Evolutionary conservation across 2,888 invertebrate species (phyloP), one percentile per base, ranked within the genome.

Genomic region (Suillia variegata): DNA sequence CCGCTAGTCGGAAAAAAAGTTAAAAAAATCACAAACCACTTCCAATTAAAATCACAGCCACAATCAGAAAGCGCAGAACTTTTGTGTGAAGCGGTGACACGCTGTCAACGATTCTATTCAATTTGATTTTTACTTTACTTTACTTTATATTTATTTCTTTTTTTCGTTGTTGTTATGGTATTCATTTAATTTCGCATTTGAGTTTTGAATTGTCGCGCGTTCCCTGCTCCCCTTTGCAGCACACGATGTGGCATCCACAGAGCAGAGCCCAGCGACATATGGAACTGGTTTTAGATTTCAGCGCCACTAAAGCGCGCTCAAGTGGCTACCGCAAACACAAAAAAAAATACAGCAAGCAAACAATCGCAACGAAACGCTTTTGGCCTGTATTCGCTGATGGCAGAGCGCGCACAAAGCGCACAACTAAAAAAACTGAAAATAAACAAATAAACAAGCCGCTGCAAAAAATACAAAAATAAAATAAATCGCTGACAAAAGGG

Each of bases 41-140:
- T 45, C 45, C 4, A 38, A 20, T 45, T 45, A 5, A 8, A 18
- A 45, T 18, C 17, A n/a, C n/a, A n/a, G n/a, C n/a, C n/a, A n/a
- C n/a, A n/a, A n/a, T n/a, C n/a, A n/a, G n/a, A n/a, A n/a, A n/a
- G n/a, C 62, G 64, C 62, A 65, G 64, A 67, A 58, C 62, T 67
- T 64, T 65, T 67, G 66, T 67, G 66, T 67, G 66, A 67, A 65
- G 54, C 61, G 54, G 63, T 64, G 64, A 64, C 66, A 67, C 66
- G 66, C 61, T 67, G 63, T 64, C 62, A 58, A 62, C 53, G 56
- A 57, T 45, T 13, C 38, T 31, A 31, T 54, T 31, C 17, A 47
- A 45, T 48, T 58, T 34, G 21, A 26, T n/a, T 12, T n/a, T 33
- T 33, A 10, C 31, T 50, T 38, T 24, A 15, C 22, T 38, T 38